Evolutionary conservation across 2,797 vertebrate genomes (phyloP).

Genomic region (Leptoclinus maculatus): DNA sequence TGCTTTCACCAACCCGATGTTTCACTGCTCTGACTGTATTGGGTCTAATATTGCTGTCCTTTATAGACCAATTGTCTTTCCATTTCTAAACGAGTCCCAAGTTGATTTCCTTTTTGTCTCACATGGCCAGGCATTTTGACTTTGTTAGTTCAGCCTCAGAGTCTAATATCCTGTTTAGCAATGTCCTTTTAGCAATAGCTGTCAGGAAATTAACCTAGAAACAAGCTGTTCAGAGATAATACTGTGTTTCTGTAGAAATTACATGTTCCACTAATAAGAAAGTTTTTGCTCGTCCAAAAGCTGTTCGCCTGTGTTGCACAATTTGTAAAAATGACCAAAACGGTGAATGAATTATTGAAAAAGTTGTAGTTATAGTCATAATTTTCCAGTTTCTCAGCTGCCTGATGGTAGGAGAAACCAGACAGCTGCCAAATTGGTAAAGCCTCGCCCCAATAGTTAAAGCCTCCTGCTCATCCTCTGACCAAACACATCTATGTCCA

Average conservation of each 20-base stretch:
- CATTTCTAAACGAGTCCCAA: neutral
- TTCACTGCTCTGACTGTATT: neutral
- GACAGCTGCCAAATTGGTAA: neutral
- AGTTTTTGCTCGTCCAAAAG: neutral
- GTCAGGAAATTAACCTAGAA: slow-evolving; percentile 1
- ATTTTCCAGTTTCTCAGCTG: neutral
- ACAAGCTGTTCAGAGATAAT: neutral
- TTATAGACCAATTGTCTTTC: neutral
- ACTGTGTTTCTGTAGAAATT: neutral
- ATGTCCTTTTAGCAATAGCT: slow-evolving; percentile 1
- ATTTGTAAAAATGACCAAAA: neutral
- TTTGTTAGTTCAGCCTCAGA: neutral
- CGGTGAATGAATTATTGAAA: neutral
- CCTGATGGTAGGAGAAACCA: neutral
- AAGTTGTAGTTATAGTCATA: neutral
- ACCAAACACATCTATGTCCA: neutral
- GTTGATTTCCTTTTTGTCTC: slow-evolving; percentile 12
- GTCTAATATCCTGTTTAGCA: slow-evolving; percentile 32
- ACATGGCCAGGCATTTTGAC: neutral
- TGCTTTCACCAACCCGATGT: slow-evolving; percentile 3
- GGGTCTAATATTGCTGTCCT: neutral
- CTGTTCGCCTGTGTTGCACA: neutral
- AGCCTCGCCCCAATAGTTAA: neutral
- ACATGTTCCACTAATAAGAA: neutral
- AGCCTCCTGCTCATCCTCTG: neutral